phyloP scores from a whole-genome alignment of 2,113 vertebrate genomes.

The Morone chrysops region DNA sequence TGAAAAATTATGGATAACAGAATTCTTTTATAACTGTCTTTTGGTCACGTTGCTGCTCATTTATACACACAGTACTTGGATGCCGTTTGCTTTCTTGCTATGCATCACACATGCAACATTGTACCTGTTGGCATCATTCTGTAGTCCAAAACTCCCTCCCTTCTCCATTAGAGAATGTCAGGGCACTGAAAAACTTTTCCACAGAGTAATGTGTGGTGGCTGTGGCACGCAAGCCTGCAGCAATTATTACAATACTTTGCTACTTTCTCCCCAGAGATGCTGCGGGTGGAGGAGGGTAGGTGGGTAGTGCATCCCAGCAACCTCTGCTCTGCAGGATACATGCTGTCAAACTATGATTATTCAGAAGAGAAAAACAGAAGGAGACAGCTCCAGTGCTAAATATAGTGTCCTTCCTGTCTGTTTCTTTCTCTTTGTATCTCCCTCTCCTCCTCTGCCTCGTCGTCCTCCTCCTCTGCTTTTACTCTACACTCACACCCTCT shows the following conservation, averaged over 20 bases:
- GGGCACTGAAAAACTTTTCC: constrained; percentile 21
- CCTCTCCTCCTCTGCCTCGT: constrained; percentile 60
- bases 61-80: neutral
- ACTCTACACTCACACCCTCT: constrained; percentile 62
- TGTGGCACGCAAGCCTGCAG: constrained; percentile 70
- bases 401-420: constrained; percentile 83
- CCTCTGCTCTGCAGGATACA: constrained; percentile 80
- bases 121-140: constrained; percentile 53
- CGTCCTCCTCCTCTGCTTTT: constrained; percentile 62
- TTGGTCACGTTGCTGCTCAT: constrained; percentile 3
- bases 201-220: constrained; percentile 46
- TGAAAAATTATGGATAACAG: neutral
- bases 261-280: constrained; percentile 67
- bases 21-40: neutral
- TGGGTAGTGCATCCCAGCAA: constrained; percentile 75
- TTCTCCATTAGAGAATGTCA: constrained; percentile 36
- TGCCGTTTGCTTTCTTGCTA: neutral
- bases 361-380: constrained; percentile 81
- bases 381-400: constrained; percentile 84
- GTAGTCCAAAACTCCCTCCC: constrained; percentile 17
- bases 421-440: constrained; percentile 69
- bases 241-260: constrained; percentile 67
- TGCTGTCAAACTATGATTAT: constrained; percentile 82
- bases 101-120: constrained; percentile 2
- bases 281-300: constrained; percentile 27